These are phyloP conservation scores for Zeuzera pyrina DNA, from an alignment of 2,888 invertebrate species.

Conservation along the genomic window DNA sequence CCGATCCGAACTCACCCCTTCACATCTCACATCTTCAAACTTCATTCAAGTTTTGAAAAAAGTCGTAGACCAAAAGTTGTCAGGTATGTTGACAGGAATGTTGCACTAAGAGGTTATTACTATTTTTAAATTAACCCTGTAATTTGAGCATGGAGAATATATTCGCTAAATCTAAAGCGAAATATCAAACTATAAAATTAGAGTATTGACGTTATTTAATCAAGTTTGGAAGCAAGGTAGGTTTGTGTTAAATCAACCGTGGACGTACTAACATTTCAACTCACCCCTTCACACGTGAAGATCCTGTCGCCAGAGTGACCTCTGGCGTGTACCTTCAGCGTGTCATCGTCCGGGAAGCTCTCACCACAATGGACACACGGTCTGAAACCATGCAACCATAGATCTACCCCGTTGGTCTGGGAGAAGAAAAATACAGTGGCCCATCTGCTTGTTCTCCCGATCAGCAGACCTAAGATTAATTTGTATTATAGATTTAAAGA, in stretches of 20 bases:
- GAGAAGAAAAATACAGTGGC: too few relatives aligned
- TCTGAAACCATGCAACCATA: constrained; percentile 24
- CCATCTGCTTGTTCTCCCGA: too few relatives aligned
- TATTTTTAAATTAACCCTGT: too few relatives aligned
- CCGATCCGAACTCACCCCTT: too few relatives aligned
- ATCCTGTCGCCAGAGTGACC: constrained; percentile 24
- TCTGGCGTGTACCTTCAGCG: constrained; percentile 28
- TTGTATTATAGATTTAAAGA: too few relatives aligned
- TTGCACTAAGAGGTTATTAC: too few relatives aligned
- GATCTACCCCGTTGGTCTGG: too few relatives aligned
- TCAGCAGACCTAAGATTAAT: not conserved
- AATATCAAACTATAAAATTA: constrained; percentile 2
- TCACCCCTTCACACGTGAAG: constrained; percentile 31
- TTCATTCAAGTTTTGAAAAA: too few relatives aligned
- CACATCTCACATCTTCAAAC: too few relatives aligned
- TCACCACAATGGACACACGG: constrained; percentile 40
- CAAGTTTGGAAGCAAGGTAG: not conserved
- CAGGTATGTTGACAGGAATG: too few relatives aligned
- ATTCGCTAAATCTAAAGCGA: not conserved
- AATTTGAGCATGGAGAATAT: too few relatives aligned
- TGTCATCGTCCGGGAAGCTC: constrained; percentile 21
- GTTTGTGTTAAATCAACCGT: not conserved
- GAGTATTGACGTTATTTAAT: constrained; percentile 23
- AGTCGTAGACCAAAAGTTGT: too few relatives aligned
- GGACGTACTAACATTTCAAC: constrained; percentile 5